phyloP scores from a whole-genome alignment of 2,797 vertebrate species.

The Pteronotus mesoamericanus region DNA sequence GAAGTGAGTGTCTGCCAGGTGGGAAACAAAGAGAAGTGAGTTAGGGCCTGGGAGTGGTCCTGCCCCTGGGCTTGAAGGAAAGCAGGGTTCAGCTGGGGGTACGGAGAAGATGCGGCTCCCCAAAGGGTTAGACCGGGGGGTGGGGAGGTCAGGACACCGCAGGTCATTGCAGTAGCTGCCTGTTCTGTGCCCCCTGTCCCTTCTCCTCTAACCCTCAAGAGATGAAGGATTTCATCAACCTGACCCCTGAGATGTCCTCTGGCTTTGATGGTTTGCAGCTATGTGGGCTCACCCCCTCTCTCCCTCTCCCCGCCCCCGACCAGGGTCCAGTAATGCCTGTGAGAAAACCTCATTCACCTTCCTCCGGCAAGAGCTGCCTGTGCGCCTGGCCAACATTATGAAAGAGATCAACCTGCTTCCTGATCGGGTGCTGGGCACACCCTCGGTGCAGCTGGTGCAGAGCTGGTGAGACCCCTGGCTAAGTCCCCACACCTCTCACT shows the following conservation, averaged over 20 bases:
- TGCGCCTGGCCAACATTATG: slow-evolving; percentile 97
- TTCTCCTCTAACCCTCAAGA: neutral
- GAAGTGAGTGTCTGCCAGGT: neutral
- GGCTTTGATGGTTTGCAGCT: neutral
- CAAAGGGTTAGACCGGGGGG: neutral
- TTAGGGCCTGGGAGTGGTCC: neutral
- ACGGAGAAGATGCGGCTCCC: neutral
- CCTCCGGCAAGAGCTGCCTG: slow-evolving; percentile 93
- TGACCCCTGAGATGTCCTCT: neutral
- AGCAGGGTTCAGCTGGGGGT: neutral
- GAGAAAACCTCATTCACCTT: slow-evolving; percentile 96
- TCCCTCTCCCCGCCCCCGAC: neutral
- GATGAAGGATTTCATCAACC: neutral
- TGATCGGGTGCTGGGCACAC: slow-evolving; percentile 88
- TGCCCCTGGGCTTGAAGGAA: neutral
- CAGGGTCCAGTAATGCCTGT: slow-evolving; percentile 95
- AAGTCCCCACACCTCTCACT: neutral
- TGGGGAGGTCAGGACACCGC: neutral
- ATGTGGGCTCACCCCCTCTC: neutral
- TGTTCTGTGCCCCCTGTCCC: neutral
- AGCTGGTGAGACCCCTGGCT: slow-evolving; percentile 87
- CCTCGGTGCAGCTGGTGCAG: slow-evolving; percentile 92
- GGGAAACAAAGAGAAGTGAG: neutral
- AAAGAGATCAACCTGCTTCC: slow-evolving; percentile 96
- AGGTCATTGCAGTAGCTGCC: neutral